Evolutionary conservation across 2,888 invertebrate species (phyloP), one percentile per base, ranked within the genome.

Genomic region (Agrochola litura): DNA sequence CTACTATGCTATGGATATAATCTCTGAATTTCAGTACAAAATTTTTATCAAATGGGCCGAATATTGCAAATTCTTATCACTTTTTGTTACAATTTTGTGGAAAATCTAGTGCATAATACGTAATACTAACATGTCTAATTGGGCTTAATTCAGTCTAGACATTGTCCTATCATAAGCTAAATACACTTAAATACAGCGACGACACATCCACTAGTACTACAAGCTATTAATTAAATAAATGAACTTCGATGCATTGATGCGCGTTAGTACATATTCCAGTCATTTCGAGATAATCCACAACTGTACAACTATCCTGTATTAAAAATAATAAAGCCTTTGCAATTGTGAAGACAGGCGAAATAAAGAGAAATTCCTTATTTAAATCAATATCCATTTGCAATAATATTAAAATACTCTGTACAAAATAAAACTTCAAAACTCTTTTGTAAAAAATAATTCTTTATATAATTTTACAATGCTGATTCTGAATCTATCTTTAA

Each of bases 71-170:
- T 85, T 87, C 89, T 91, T 92, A 91, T 92, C 90, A 92, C 90
- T 89, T 89, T 89, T 91, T 82, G 90, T 93, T 91, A 91, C 87
- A 93, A 92, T 93, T 94, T 93, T 91, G 91, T 95, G 93, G 92
- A 94, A 94, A 95, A 94, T 93, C 95, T 95, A 95, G 92, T 93
- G 92, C 90, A 84, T 91, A 91, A 84, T 89, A 89, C 90, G 89
- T 88, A 89, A 91, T 90, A 92, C 93, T 94, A 94, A 92, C 90
- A 92, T 90, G 86, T 92, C 94, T 95, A 95, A 93, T 94, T 95
- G 95, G 95, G 94, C 94, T 93, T 94, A 93, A 93, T 93, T 96
- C 96, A 96, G 96, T 96, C 96, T 96, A 96, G 93, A 95, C 93
- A 93, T 95, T 92, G 91, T 94, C 93, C 94, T 95, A 96, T 95